A percentile compares a stretch with the other conserved stretches of the same genome.
Conservation (phyloP, 1,140 invertebrate genomes). For the Mesaphorura yosii region DNA sequence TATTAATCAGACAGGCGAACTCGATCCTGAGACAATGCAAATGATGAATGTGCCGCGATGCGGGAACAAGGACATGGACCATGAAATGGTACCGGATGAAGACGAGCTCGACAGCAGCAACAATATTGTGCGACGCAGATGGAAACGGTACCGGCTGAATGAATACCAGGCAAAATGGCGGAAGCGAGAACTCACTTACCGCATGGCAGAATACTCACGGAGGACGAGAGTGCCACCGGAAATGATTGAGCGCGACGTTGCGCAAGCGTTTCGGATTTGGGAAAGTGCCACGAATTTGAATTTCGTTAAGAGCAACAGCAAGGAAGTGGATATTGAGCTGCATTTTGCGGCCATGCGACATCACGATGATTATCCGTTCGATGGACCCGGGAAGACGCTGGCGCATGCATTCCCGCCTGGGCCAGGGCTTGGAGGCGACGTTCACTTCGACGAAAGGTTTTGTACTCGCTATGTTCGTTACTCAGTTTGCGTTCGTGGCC, state of each 20-base stretch:
- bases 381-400: constrained; percentile 52
- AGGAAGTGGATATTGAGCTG: constrained; percentile 6
- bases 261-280: constrained; percentile 5
- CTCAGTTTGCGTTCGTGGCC: too few relatives aligned
- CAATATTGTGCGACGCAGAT: background rate
- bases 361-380: constrained; percentile 50
- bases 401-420: constrained; percentile 12
- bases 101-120: background rate
- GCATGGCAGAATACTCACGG: background rate
- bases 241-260: constrained; percentile 1
- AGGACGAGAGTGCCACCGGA: background rate
- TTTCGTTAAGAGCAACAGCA: background rate
- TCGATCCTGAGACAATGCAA: background rate
- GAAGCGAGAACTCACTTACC: constrained; percentile 5
- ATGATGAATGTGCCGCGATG: constrained; percentile 8
- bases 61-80: constrained; percentile 1
- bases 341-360: background rate
- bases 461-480: too few relatives aligned
- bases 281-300: constrained; percentile 3
- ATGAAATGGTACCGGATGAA: constrained; percentile 4
- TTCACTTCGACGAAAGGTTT: constrained; percentile 86
- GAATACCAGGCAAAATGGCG: background rate
- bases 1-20: background rate
- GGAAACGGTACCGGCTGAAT: constrained; percentile 2
- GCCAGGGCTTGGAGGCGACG: constrained; percentile 42